phyloP scores from a whole-genome alignment of 2,113 vertebrate genomes.

The Ammodytes marinus region DNA sequence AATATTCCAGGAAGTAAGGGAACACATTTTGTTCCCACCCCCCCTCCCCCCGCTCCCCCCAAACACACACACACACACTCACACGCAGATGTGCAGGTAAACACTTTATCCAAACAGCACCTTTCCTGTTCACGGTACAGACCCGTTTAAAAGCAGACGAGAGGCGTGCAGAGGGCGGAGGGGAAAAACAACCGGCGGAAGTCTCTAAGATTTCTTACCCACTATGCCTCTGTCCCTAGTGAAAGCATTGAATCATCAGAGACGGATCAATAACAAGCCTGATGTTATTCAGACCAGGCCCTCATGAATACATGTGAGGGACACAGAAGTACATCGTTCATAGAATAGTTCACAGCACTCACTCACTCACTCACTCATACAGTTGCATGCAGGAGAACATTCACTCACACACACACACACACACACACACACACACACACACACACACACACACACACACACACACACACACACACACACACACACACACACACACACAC shows the following conservation, averaged over 20 bases:
- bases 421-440: too few relatives aligned
- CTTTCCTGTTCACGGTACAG: slow-evolving; percentile 36
- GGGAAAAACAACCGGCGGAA: slow-evolving; percentile 26
- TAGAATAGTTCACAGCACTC: too few relatives aligned
- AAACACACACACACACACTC: neutral
- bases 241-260: slow-evolving; percentile 16
- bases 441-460: too few relatives aligned
- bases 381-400: too few relatives aligned
- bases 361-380: too few relatives aligned
- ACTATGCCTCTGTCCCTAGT: neutral
- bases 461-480: too few relatives aligned
- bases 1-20: neutral
- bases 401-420: neutral
- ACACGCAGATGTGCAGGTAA: neutral
- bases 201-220: slow-evolving; percentile 32
- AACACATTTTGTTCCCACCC: neutral
- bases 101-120: slow-evolving; percentile 43
- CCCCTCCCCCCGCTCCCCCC: too few relatives aligned
- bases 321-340: too few relatives aligned
- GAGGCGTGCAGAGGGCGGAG: neutral
- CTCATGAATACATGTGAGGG: neutral
- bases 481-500: too few relatives aligned
- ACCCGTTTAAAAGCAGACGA: neutral
- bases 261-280: neutral
- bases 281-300: neutral